Evolutionary conservation across 2,888 invertebrate species (phyloP).

Genomic region (Trichogramma evanescens): DNA sequence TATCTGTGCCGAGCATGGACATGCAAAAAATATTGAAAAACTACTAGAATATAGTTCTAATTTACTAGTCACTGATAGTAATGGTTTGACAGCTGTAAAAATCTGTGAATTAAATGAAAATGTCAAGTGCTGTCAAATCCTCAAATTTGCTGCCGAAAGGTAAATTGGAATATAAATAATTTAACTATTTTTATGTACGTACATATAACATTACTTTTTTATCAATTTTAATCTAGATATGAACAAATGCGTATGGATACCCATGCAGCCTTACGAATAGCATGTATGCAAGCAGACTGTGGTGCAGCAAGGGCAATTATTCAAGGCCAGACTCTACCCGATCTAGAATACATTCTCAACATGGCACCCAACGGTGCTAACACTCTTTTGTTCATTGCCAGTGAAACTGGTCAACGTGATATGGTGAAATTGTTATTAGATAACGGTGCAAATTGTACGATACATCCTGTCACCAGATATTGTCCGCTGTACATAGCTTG

Average conservation of each 20-base stretch:
- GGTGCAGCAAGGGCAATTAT: slow-evolving; percentile 61
- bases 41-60: slow-evolving; percentile 65
- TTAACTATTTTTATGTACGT: not conserved
- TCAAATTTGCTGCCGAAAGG: slow-evolving; percentile 62
- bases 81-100: slow-evolving; percentile 66
- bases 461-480: slow-evolving; percentile 85
- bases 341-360: slow-evolving; percentile 72
- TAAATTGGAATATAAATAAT: not conserved
- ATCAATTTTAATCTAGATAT: slow-evolving; percentile 25
- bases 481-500: slow-evolving; percentile 88
- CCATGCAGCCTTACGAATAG: slow-evolving; percentile 70
- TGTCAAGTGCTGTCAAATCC: slow-evolving; percentile 55
- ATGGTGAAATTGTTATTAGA: slow-evolving; percentile 72
- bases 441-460: slow-evolving; percentile 79
- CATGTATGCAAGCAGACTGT: slow-evolving; percentile 68
- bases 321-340: slow-evolving; percentile 54
- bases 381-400: slow-evolving; percentile 81
- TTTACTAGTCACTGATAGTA: slow-evolving; percentile 56
- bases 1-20: slow-evolving; percentile 73
- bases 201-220: not conserved
- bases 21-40: slow-evolving; percentile 60
- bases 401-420: slow-evolving; percentile 74
- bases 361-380: slow-evolving; percentile 83
- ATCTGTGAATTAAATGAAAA: slow-evolving; percentile 66
- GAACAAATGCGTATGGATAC: slow-evolving; percentile 69